These are phyloP conservation scores for Pachyseris speciosa DNA, from an alignment of 64 coral and sea anemone genomes.

Conservation along the genomic window DNA sequence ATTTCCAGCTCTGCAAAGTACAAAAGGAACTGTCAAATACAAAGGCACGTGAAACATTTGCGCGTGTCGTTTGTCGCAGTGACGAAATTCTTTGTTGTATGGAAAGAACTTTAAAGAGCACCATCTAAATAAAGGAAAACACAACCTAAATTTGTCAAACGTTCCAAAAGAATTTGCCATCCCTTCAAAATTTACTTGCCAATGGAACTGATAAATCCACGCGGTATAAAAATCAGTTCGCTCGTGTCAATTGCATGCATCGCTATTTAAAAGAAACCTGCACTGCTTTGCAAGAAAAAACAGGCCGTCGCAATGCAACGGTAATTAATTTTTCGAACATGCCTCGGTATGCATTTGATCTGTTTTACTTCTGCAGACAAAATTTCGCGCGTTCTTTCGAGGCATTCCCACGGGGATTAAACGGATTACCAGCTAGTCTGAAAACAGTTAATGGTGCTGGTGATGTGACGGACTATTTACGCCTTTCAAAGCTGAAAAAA, in stretches of 20 bases:
- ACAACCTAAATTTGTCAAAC: neutral
- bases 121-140: neutral
- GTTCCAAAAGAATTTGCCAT: neutral
- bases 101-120: neutral
- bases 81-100: conserved; percentile 5
- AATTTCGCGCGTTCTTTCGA: neutral
- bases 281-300: neutral
- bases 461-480: conserved; percentile 31
- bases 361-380: neutral
- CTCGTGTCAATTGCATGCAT: neutral
- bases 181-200: neutral
- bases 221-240: neutral
- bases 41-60: conserved; percentile 28
- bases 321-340: neutral
- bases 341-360: neutral
- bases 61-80: conserved; percentile 9
- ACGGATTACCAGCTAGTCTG: conserved; percentile 3
- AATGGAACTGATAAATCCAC: neutral
- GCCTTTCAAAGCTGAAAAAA: conserved; percentile 13
- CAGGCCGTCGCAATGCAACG: neutral
- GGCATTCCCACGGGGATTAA: conserved; percentile 37
- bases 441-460: neutral
- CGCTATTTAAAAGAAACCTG: neutral
- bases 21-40: conserved; percentile 39
- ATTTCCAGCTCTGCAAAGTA: conserved; percentile 31